A percentile compares a stretch with the other conserved stretches of the same genome.
phyloP scores from a whole-genome alignment of 2,113 vertebrate genomes.

The Nothobranchius furzeri region DNA sequence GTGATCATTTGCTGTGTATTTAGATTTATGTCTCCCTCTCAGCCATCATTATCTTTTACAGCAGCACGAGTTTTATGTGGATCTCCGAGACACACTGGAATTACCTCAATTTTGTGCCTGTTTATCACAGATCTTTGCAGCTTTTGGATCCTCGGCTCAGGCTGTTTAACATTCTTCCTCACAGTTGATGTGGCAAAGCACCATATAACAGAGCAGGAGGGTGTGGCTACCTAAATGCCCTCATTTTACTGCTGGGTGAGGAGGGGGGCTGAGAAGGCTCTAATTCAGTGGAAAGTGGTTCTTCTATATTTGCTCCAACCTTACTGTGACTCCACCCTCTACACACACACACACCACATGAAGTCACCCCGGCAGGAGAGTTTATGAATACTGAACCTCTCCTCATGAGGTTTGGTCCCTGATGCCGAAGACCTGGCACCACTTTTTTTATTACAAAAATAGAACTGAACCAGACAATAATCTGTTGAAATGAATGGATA shows the following conservation, averaged over 20 bases:
- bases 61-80: conserved; percentile 21
- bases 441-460: conserved; percentile 28
- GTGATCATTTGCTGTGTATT: conserved; percentile 47
- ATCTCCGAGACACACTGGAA: conserved; percentile 37
- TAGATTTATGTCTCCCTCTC: conserved; percentile 57
- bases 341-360: conserved; percentile 62
- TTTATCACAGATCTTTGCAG: conserved; percentile 29
- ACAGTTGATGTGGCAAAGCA: conserved; percentile 64
- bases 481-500: conserved; percentile 23
- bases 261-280: conserved; percentile 54
- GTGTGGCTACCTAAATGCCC: conserved; percentile 68
- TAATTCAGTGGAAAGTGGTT: conserved; percentile 75
- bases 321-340: conserved; percentile 76
- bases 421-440: conserved; percentile 31
- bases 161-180: conserved; percentile 52
- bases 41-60: conserved; percentile 52
- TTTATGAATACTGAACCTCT: conserved; percentile 59
- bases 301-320: conserved; percentile 75
- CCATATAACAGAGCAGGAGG: conserved; percentile 61
- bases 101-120: conserved; percentile 40
- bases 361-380: conserved; percentile 59
- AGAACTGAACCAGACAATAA: conserved; percentile 49
- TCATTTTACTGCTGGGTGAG: conserved; percentile 51
- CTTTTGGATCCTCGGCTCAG: neutral
- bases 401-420: conserved; percentile 40